Conservation (phyloP, 2,113 vertebrate genomes). For the Macquaria australasica region DNA sequence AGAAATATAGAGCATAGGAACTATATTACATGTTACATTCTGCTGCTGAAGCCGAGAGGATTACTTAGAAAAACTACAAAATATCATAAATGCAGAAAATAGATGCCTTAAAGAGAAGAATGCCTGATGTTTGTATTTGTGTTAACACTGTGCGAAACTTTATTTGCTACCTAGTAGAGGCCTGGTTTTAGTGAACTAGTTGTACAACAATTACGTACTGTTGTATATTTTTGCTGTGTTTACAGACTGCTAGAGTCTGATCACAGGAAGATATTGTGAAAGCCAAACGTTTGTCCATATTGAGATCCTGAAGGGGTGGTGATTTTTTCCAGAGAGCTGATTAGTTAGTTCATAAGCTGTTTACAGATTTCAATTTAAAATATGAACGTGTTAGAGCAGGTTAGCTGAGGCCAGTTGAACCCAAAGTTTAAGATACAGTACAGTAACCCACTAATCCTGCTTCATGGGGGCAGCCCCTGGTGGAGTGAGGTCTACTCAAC, state of each 20-base stretch:
- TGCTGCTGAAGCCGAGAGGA: not conserved
- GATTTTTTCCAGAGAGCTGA: not conserved
- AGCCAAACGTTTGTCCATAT: not conserved
- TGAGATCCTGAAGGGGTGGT: not conserved
- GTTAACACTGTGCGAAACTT: not conserved
- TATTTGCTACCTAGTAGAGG: not conserved
- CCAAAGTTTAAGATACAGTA: not conserved
- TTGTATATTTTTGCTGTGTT: not conserved
- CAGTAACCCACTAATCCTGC: not conserved
- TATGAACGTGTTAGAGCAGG: not conserved
- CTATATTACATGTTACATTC: not conserved
- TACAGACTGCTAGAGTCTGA: not conserved
- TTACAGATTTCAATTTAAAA: not conserved
- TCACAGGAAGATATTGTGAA: not conserved
- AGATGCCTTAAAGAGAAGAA: not conserved
- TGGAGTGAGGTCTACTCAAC: not conserved
- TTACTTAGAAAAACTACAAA: not conserved
- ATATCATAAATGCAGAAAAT: not conserved
- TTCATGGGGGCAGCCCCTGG: not conserved
- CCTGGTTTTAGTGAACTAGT: not conserved
- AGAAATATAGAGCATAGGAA: not conserved
- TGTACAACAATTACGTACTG: not conserved
- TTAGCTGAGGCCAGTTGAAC: not conserved
- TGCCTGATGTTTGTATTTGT: not conserved
- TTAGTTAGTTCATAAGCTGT: not conserved